Conservation (phyloP, 2,797 vertebrate species). For the Phyllotis vaccarum region DNA sequence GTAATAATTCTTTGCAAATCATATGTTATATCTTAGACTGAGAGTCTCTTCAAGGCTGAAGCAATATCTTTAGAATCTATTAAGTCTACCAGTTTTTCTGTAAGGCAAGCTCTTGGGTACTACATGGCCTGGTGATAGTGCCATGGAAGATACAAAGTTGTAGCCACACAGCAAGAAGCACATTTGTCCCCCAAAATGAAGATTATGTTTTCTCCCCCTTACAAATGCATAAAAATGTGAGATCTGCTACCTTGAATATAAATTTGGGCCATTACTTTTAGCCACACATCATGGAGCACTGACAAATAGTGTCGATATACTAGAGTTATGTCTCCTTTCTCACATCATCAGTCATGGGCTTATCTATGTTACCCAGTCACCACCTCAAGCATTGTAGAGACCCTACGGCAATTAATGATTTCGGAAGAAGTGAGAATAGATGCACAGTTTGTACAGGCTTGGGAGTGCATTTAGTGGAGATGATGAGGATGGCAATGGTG, state of each 20-base stretch:
- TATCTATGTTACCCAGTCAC: conserved; percentile 54
- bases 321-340: background rate
- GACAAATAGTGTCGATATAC: conserved; percentile 56
- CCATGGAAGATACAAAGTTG: background rate
- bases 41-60: background rate
- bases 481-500: conserved; percentile 25
- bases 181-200: background rate
- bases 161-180: background rate
- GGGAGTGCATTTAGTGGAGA: conserved; percentile 69
- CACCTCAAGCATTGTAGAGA: conserved; percentile 62
- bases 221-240: conserved; percentile 59
- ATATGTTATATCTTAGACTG: background rate
- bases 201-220: conserved; percentile 17
- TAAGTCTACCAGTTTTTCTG: background rate
- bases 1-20: background rate
- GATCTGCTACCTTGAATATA: conserved; percentile 41
- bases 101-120: background rate
- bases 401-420: conserved; percentile 51
- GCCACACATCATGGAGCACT: background rate
- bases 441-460: conserved; percentile 74
- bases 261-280: conserved; percentile 64
- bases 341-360: conserved; percentile 56
- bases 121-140: background rate
- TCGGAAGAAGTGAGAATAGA: conserved; percentile 79
- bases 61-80: conserved; percentile 2